These are phyloP conservation scores for Uropsilus gracilis DNA, from an alignment of 2,113 vertebrate species.

Conservation along the genomic window DNA sequence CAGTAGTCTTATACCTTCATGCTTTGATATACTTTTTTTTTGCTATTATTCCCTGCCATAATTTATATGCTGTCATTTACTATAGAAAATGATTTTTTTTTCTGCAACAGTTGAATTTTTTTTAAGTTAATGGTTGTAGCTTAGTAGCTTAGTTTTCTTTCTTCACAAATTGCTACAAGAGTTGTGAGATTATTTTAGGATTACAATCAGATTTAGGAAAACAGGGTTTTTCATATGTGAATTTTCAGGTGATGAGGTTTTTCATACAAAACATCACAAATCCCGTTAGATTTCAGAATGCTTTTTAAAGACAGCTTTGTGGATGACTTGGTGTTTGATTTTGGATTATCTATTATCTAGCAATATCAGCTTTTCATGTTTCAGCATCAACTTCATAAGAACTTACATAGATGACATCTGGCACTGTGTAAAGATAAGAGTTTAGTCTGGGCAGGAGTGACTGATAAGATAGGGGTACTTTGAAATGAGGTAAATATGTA, in stretches of 20 bases:
- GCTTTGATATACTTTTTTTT: constrained; percentile 18
- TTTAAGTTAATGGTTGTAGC: neutral
- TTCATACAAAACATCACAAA: neutral
- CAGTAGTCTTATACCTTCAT: neutral
- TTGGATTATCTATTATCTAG: neutral
- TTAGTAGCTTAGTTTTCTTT: neutral
- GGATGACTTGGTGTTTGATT: neutral
- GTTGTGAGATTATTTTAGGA: neutral
- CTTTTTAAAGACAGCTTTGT: neutral
- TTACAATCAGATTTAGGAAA: constrained; percentile 8
- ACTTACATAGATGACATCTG: neutral
- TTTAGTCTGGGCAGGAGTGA: neutral
- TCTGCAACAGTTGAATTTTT: constrained; percentile 5
- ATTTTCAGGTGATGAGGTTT: constrained; percentile 20
- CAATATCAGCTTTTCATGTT: neutral
- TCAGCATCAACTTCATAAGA: neutral
- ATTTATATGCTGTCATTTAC: constrained; percentile 30
- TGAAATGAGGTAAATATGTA: neutral
- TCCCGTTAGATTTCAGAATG: neutral
- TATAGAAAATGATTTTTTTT: constrained; percentile 7
- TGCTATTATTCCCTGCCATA: neutral
- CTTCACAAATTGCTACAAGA: neutral
- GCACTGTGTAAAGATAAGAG: neutral
- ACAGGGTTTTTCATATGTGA: neutral
- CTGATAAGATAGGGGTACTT: neutral